Evolutionary conservation across 2,797 vertebrate species (phyloP).

Genomic region (Darevskia nairensis): DNA sequence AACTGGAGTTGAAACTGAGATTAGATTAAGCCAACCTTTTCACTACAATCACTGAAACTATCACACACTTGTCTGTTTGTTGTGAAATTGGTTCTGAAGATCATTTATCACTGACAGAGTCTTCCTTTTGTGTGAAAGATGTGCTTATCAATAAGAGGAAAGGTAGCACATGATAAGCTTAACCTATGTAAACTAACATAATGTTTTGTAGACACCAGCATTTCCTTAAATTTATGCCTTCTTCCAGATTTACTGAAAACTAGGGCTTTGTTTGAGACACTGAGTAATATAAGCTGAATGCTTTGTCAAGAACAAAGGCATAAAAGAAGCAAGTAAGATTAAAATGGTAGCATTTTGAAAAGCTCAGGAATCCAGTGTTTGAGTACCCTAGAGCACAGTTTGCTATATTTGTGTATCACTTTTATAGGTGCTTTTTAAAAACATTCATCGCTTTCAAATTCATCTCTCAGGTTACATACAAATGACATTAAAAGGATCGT

Average conservation of each 20-base stretch:
- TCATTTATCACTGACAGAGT: not conserved
- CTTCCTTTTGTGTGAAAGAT: not conserved
- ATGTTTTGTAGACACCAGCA: not conserved
- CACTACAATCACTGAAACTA: not conserved
- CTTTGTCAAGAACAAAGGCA: not conserved
- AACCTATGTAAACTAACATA: not conserved
- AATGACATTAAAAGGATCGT: constrained; percentile 19
- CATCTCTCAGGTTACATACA: constrained; percentile 39
- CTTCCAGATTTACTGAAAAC: not conserved
- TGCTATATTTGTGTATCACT: constrained; percentile 3
- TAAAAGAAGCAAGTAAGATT: not conserved
- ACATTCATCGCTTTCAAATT: not conserved
- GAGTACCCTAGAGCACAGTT: not conserved
- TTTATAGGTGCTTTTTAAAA: constrained; percentile 30
- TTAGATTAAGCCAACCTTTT: not conserved
- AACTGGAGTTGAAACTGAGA: constrained; percentile 1
- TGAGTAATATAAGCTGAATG: too few species aligned
- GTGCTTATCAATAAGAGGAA: not conserved
- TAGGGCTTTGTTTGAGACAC: not conserved
- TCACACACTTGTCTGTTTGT: not conserved
- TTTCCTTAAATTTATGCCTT: not conserved
- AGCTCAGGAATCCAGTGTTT: not conserved
- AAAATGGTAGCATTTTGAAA: not conserved
- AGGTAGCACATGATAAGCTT: not conserved
- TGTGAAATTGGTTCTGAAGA: not conserved